Base-by-base conservation (phyloP, 2,888 invertebrate genomes). In the Drosophila pullipes region DNA sequence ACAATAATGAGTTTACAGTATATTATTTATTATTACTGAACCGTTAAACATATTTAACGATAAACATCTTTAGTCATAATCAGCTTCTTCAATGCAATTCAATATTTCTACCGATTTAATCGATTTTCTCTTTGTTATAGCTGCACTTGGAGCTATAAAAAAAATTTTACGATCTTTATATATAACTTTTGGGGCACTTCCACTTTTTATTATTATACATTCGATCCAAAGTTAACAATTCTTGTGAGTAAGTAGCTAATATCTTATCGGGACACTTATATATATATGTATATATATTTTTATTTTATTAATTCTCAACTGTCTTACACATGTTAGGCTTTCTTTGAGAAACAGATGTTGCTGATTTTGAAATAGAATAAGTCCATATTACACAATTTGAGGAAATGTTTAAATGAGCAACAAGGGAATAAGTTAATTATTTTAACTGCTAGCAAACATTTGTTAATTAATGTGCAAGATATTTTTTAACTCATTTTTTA, bases 31-130 rank as follows among this genome's bases (percentile, higher is more conserved):
- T 30, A 16, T 44, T 64, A 75, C 44, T 58, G 37, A 50, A 25
- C 30, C 37, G 33, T 31, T 11, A 13, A 59, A 69, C 4, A 44
- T 41, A 16, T 49, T 41, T 10, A 49, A 6, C 33, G 57, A 70
- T 70, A 62, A 60, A 30, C 57, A 62, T 55, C 63, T 49, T 39
- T 25, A 35, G 58, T 30, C 44, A 33, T 30, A 61, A 61, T 49
- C 35, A 55, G 54, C n/a, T 44, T 39, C 35, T 54, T 65, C n/a
- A 76, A 71, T 71, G 75, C 67, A 80, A 55, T 66, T 74, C 28
- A 59, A 41, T 35, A 35, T 49, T 58, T 55, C n/a, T 35, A 37
- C 41, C 47, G 13, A 25, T 63, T 64, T 37, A 33, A 57, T 7
- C 25, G 28, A 6, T 61, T 25, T 28, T 18, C 63, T 54, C 52